These are phyloP conservation scores for Tribolium castaneum DNA, from an alignment of 1,140 invertebrate species.

Conservation along the genomic window DNA sequence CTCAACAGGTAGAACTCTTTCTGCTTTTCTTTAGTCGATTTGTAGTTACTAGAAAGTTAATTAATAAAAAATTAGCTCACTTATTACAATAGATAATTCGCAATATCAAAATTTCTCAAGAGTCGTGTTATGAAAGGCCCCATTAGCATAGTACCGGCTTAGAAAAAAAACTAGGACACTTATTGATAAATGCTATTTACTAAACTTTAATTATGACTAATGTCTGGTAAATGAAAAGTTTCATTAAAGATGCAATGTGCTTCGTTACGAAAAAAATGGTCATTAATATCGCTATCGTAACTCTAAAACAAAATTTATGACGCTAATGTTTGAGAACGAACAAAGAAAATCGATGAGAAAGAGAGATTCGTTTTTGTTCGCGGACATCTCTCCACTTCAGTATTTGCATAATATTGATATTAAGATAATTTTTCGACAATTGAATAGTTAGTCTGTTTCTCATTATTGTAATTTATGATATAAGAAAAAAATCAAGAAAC, in stretches of 20 bases:
- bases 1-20: constrained; percentile 85
- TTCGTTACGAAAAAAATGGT: neutral
- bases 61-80: neutral
- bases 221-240: neutral
- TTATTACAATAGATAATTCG: neutral
- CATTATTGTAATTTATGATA: neutral
- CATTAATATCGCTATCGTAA: neutral
- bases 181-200: neutral
- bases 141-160: neutral
- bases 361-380: constrained; percentile 19
- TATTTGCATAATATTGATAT: constrained; percentile 21
- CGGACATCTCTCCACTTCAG: neutral
- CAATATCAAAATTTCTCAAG: neutral
- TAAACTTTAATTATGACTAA: neutral
- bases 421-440: constrained; percentile 22
- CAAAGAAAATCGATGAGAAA: constrained; percentile 38
- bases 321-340: constrained; percentile 24
- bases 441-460: constrained; percentile 3
- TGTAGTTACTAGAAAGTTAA: constrained; percentile 76
- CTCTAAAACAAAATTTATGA: constrained; percentile 19
- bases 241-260: neutral
- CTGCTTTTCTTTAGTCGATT: constrained; percentile 75
- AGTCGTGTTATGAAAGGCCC: neutral
- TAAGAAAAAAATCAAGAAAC: constrained; percentile 1
- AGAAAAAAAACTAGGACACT: neutral